phyloP scores from a whole-genome alignment of 1,140 invertebrate species.

The Trinorchestia longiramus region DNA sequence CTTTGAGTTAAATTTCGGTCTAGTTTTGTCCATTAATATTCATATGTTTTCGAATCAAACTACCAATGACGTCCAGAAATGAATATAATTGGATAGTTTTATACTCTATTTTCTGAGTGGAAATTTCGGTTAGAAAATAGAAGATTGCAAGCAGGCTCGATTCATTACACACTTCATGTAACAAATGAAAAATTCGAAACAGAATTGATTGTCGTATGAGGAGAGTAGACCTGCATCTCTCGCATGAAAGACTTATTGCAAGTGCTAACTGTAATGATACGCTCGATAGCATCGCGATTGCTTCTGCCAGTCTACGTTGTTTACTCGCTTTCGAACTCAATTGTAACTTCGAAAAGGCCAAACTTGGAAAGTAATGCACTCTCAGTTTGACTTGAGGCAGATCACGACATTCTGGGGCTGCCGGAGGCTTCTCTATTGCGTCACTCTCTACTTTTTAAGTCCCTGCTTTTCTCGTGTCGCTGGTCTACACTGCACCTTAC shows the following conservation, averaged over 20 bases:
- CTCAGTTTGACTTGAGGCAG: slow-evolving; percentile 16
- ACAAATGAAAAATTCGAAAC: neutral
- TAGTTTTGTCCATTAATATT: too few species aligned
- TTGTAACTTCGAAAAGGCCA: slow-evolving; percentile 47
- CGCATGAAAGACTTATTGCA: slow-evolving; percentile 20
- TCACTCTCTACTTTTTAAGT: neutral
- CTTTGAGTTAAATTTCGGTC: too few species aligned
- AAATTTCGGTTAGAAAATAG: neutral
- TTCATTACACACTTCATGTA: neutral
- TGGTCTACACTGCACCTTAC: neutral
- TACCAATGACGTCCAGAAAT: neutral
- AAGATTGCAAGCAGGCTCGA: neutral
- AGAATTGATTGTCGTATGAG: neutral
- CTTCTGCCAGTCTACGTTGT: slow-evolving; percentile 40
- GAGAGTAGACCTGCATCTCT: slow-evolving; percentile 74
- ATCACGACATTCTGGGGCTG: slow-evolving; percentile 10
- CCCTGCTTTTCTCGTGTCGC: neutral
- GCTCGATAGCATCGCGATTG: slow-evolving; percentile 50
- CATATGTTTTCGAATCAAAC: too few species aligned
- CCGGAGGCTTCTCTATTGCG: neutral
- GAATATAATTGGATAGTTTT: neutral
- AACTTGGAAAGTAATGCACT: slow-evolving; percentile 48
- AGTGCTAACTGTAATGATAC: slow-evolving; percentile 52
- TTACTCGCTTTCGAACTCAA: slow-evolving; percentile 51
- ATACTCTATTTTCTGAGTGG: neutral